Conservation (phyloP, 37 sponge, comb jelly and placozoan genomes). For the Theonella swinhoei region DNA sequence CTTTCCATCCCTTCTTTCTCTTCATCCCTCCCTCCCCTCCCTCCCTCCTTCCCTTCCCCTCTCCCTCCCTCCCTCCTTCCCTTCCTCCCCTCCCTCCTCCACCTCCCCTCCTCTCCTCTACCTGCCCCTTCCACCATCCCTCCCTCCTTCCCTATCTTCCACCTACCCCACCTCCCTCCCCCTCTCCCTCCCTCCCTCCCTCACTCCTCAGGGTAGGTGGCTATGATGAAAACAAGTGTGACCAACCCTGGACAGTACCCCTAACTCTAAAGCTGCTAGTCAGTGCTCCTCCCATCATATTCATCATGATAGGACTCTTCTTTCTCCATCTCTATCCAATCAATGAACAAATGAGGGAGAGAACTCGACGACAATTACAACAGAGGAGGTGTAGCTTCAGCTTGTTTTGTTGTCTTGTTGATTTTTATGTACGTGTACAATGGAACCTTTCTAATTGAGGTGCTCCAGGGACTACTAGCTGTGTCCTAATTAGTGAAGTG, state of each 20-base stretch:
- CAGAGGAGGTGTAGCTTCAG: slow-evolving; percentile 54
- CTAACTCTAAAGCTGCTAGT: slow-evolving; percentile 72
- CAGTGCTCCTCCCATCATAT: slow-evolving; percentile 62
- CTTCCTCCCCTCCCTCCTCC: background rate
- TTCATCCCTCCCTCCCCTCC: background rate
- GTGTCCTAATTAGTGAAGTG: no score
- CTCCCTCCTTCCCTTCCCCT: background rate
- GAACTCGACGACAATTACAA: slow-evolving; percentile 33
- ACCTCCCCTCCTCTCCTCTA: no score
- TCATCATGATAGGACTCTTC: slow-evolving; percentile 59
- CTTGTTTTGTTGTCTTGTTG: no score
- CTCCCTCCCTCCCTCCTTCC: background rate
- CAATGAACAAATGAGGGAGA: slow-evolving; percentile 45
- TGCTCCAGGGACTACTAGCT: no score
- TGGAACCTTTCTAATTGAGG: no score
- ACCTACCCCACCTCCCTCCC: no score
- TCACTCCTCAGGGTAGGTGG: slow-evolving; percentile 58
- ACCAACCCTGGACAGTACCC: slow-evolving; percentile 60
- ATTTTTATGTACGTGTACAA: no score
- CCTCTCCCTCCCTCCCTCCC: no score
- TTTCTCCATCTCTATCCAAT: slow-evolving; percentile 78
- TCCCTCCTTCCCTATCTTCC: no score
- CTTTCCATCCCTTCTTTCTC: background rate
- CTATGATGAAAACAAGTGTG: slow-evolving; percentile 70
- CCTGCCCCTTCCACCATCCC: no score